Evolutionary conservation across 1,140 invertebrate species (phyloP).

Genomic region (Bombus picipes): DNA sequence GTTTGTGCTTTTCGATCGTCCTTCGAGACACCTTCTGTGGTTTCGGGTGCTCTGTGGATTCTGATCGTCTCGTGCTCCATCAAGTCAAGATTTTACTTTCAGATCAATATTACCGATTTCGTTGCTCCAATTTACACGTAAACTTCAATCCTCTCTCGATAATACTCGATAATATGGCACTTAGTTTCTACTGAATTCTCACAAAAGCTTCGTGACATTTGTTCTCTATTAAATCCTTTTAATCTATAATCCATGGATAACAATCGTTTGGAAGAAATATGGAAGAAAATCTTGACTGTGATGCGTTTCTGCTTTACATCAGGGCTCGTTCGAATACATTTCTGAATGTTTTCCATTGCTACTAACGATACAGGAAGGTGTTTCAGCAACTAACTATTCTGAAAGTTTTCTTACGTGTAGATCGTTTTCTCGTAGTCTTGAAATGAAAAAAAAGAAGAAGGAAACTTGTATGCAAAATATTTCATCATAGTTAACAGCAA

Average conservation of each 20-base stretch:
- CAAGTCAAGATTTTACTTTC: constrained; percentile 56
- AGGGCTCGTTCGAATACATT: constrained; percentile 21
- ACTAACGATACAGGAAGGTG: background rate
- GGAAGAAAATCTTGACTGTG: constrained; percentile 57
- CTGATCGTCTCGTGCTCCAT: constrained; percentile 8
- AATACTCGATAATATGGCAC: too few relatives aligned
- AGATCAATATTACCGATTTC: background rate
- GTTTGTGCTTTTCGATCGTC: constrained; percentile 9
- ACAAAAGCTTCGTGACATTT: background rate
- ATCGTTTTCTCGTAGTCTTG: background rate
- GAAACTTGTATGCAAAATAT: background rate
- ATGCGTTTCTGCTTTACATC: constrained; percentile 42
- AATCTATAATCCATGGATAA: background rate
- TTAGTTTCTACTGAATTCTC: background rate
- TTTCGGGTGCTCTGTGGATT: background rate
- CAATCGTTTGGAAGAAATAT: background rate
- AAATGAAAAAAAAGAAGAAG: constrained; percentile 6
- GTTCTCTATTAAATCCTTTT: background rate
- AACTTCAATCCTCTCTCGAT: background rate
- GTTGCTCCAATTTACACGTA: background rate
- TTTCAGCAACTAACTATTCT: background rate
- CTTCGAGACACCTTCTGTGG: constrained; percentile 7
- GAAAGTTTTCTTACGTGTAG: background rate
- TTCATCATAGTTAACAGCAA: background rate
- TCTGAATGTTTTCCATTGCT: background rate